Base-by-base conservation (phyloP, 1,140 invertebrate species). In the Drosophila mauritiana region DNA sequence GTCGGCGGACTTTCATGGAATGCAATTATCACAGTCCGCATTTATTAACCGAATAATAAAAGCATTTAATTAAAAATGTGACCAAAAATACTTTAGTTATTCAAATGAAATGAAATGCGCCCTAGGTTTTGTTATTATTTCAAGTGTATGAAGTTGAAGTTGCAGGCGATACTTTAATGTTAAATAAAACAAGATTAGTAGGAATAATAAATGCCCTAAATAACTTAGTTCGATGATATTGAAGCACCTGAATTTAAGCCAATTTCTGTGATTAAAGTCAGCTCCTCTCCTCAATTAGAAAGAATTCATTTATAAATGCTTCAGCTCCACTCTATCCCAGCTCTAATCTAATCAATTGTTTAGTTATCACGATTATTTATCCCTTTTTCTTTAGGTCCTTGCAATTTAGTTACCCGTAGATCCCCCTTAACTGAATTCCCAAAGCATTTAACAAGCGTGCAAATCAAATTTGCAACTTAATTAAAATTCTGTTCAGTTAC, bases 391-490 rank as follows among this genome's bases (percentile, higher is more conserved):
- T 40, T 58, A 20, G 45, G 37, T 56, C 49, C 11, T 17, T 25
- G 10, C 25, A 57, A 53, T 58, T 48, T 20, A 48, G 22, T 55
- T 34, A 4, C 13, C 39, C 39, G 12, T 39, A 46, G 36, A 10
- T 22, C 17, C 8, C n/a, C 13, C 34, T 57, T 40, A 20, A 13
- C 25, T 65, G 11, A 20, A 58, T 64, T 58, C 49, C 62, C 68
- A 67, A 46, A 76, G 63, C 61, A 78, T 84, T 84, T 84, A 88
- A 89, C 73, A 78, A 68, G 77, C 80, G 73, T 70, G 68, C 63
- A 89, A 89, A 89, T 89, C 73, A 84, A 89, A 80, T 90, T 83
- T 80, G 73, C 80, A 89, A 78, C 69, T 89, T 89, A 89, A 89
- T 89, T 90, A 89, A 84, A 89, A 80, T 80, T 80, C 76, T 72